Percentiles rank a stretch among this genome's conserved stretches.
Conservation (phyloP, 1,140 invertebrate species). For the Tetramorium alpestre region DNA sequence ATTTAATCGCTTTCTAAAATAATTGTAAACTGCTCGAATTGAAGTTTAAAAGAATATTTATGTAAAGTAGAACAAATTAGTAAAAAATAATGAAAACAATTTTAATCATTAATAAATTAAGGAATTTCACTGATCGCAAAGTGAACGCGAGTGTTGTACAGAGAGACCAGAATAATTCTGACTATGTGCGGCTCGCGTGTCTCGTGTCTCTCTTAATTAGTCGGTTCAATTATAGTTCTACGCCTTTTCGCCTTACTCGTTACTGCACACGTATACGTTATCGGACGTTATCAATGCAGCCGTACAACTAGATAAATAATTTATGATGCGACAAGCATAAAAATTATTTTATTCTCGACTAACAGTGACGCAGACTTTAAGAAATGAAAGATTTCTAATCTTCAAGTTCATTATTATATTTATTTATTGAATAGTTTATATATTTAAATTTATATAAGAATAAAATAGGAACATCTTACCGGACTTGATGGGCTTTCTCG, state of each 20-base stretch:
- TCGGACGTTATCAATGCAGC: constrained; percentile 37
- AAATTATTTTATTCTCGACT: not conserved
- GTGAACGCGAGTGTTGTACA: not conserved
- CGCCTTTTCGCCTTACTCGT: constrained; percentile 42
- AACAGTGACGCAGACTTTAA: not conserved
- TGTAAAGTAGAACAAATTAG: not conserved
- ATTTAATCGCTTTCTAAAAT: not conserved
- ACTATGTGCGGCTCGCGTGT: constrained; percentile 78
- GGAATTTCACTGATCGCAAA: constrained; percentile 5
- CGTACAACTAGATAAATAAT: constrained; percentile 10
- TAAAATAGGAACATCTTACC: constrained; percentile 74
- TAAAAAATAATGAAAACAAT: not conserved
- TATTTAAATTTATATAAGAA: not conserved
- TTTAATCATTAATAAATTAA: not conserved
- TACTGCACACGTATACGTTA: constrained; percentile 52
- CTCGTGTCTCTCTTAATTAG: constrained; percentile 78
- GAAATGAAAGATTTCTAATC: not conserved
- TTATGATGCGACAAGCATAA: not conserved
- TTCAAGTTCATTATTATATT: not conserved
- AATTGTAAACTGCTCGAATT: not conserved
- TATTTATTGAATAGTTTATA: not conserved
- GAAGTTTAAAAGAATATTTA: not conserved
- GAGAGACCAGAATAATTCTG: constrained; percentile 30
- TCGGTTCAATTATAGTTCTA: constrained; percentile 77
- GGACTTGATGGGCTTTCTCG: constrained; percentile 85